Percentiles rank a stretch among this genome's conserved stretches.
Evolutionary conservation across 2,888 invertebrate genomes (phyloP).

Genomic region (Drosophila percnosoma): DNA sequence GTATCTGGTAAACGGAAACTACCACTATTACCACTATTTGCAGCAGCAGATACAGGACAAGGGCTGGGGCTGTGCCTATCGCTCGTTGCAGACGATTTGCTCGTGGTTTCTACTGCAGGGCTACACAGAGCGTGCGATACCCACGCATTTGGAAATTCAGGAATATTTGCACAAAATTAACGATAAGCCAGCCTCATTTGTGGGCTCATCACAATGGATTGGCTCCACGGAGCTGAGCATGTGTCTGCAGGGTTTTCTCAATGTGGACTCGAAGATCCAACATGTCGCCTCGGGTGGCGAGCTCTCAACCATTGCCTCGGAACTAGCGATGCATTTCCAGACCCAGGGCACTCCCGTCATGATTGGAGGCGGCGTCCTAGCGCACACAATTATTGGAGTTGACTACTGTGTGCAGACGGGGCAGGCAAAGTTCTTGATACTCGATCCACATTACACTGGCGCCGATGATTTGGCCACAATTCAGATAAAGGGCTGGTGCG

Average conservation of each 20-base stretch:
- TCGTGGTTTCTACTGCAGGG: constrained; percentile 98
- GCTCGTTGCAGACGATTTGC: constrained; percentile 97
- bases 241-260: constrained; percentile 92
- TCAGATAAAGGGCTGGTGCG: constrained; percentile 96
- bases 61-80: constrained; percentile 99
- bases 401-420: constrained; percentile 93
- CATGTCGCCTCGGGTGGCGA: constrained; percentile 95
- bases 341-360: constrained; percentile 98
- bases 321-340: constrained; percentile 95
- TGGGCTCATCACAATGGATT: constrained; percentile 98
- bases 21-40: constrained; percentile 98
- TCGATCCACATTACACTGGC: constrained; percentile 99
- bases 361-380: constrained; percentile 99
- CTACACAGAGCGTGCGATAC: constrained; percentile 90
- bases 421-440: constrained; percentile 95
- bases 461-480: constrained; percentile 91
- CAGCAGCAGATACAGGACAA: constrained; percentile 97
- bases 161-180: constrained; percentile 96
- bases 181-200: constrained; percentile 94
- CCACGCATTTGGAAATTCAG: constrained; percentile 94
- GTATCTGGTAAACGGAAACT: constrained; percentile 91
- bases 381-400: constrained; percentile 98
- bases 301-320: constrained; percentile 90
- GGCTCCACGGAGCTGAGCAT: constrained; percentile 98
- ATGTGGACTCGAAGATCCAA: constrained; percentile 92